These are phyloP conservation scores for Phoenicopterus ruber DNA, from an alignment of 2,113 vertebrate species.

Conservation along the genomic window DNA sequence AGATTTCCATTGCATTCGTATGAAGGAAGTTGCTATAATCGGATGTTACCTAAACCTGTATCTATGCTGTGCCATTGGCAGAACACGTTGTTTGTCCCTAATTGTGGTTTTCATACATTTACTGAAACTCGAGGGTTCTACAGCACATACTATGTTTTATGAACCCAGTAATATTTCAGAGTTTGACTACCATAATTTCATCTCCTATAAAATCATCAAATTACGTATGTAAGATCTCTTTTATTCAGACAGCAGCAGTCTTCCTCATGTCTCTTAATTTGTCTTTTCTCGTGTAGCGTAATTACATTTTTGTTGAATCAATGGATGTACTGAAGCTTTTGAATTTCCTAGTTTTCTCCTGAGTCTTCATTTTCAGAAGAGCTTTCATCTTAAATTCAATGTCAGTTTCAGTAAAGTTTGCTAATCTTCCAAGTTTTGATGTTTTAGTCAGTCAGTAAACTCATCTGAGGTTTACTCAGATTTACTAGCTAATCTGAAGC, in stretches of 20 bases:
- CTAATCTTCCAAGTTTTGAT: neutral
- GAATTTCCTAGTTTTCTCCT: constrained; percentile 4
- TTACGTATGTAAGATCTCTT: neutral
- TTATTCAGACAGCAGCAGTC: neutral
- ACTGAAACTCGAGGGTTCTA: neutral
- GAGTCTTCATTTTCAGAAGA: neutral
- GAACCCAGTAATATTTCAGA: neutral
- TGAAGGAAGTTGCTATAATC: neutral
- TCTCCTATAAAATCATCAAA: neutral
- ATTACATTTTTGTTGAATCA: constrained; percentile 24
- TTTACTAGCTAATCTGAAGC: neutral
- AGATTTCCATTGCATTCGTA: neutral
- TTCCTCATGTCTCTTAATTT: neutral
- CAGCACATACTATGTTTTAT: neutral
- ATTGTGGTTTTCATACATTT: neutral
- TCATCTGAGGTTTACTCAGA: neutral
- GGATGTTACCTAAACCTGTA: neutral
- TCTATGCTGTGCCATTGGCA: neutral
- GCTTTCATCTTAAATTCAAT: neutral
- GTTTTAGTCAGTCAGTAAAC: neutral
- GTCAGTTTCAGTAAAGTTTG: constrained; percentile 7
- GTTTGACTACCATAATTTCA: neutral
- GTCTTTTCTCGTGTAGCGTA: neutral
- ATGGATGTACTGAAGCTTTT: neutral
- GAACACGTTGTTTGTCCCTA: neutral